Base-by-base conservation (phyloP, 2,888 invertebrate species). In the Pyrrhosoma nymphula region DNA sequence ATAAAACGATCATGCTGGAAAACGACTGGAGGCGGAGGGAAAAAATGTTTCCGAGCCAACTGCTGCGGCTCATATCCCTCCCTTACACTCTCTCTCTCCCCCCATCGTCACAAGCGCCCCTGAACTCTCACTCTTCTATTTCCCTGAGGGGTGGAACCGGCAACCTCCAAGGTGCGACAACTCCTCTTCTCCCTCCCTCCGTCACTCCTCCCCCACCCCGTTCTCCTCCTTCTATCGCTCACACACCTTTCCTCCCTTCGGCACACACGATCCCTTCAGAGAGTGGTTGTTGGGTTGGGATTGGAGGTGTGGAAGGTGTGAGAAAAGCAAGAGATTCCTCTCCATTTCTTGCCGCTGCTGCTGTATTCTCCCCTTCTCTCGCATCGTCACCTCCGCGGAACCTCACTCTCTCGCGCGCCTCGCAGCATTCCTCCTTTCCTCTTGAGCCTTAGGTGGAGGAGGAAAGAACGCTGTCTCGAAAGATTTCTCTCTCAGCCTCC, bases 21-120 rank as follows among this genome's bases (percentile, higher is more conserved):
- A 69, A 69, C 69, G 69, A 69, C n/a, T 69, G 69, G 69, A 69
- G 82, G 35, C 82, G 35, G 14, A 60, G 60, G 20, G 82, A 20
- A 82, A 47, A 82, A 82, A 82, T 26, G 82, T 82, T 82, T 82
- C 82, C 82, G 18, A 82, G 35, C 82, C 82, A 82, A 82, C 82
- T 82, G 82, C 82, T 82, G 35, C 82, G 14, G 35, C 82, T 82
- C 82, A 82, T 82, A 82, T 82, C 82, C 82, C 82, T 82, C 35
- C 35, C n/a, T n/a, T n/a, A n/a, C n/a, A n/a, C n/a, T n/a, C 82
- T 3, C 26, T 82, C 82, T 23, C 18, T 82, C 82, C 82, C 69
- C 69, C 14, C 35, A 35, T 0, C 82, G 82, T 82, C 35, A 82
- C 35, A 16, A 35, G 20, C 26, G 26, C 26, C 26, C 69, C 69